Evolutionary conservation across 2,888 invertebrate genomes (phyloP).

Genomic region (Nysson spinosus): DNA sequence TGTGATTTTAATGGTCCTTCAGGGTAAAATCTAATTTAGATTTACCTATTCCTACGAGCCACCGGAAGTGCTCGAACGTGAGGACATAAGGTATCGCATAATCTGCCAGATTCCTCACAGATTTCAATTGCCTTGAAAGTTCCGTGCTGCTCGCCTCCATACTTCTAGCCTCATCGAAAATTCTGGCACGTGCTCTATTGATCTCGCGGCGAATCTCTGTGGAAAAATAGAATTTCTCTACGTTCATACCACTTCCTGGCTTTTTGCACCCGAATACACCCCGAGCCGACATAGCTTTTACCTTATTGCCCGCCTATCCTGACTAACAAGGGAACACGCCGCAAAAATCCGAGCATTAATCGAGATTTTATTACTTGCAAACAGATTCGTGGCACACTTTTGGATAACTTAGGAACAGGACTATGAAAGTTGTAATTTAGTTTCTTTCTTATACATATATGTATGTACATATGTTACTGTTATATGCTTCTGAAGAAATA

Average conservation of each 20-base stretch:
- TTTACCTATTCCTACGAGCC: constrained; percentile 82
- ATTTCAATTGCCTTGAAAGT: constrained; percentile 78
- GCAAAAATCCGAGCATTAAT: too few relatives aligned
- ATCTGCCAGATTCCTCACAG: constrained; percentile 62
- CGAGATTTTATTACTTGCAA: too few relatives aligned
- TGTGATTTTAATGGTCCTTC: too few relatives aligned
- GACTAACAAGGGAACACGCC: too few relatives aligned
- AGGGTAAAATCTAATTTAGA: constrained; percentile 23
- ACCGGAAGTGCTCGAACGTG: constrained; percentile 82
- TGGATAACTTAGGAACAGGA: too few relatives aligned
- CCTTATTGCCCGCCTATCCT: too few relatives aligned
- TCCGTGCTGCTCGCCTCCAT: constrained; percentile 82
- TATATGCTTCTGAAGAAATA: too few relatives aligned
- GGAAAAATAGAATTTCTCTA: constrained; percentile 9
- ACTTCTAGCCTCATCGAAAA: constrained; percentile 81
- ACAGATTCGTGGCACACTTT: too few relatives aligned
- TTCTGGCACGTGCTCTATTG: constrained; percentile 79
- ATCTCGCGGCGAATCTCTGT: constrained; percentile 82
- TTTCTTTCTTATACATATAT: too few relatives aligned
- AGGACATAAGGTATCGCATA: constrained; percentile 74
- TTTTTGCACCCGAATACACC: background rate
- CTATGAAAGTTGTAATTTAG: too few relatives aligned
- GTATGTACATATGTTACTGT: too few relatives aligned
- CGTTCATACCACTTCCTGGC: background rate
- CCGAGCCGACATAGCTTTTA: background rate